Base-by-base conservation (phyloP, 2,113 vertebrate species). In the Tragelaphus strepsiceros region DNA sequence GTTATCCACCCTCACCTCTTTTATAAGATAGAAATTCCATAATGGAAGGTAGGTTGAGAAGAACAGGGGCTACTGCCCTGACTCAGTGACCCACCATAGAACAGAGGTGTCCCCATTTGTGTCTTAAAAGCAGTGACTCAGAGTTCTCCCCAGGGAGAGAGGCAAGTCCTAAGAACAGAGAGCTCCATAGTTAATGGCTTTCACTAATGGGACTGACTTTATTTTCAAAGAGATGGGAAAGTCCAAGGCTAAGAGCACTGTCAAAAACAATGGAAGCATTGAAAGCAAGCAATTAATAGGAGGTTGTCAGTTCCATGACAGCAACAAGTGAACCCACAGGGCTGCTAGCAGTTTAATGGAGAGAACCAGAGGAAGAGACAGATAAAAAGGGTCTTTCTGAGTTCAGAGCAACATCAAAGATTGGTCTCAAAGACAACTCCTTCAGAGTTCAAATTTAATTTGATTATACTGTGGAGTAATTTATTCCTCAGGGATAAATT, bases 381-480 rank as follows among this genome's bases (percentile, higher is more conserved):
- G 17, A 86, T 67, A 85, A 89, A 81, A 61, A 30, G 21, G 87
- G 39, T 26, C 5, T 80, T 96, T 26, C 5, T 58, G 19, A 15
- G 3, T 11, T 96, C 35, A 86, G 30, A 94, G 67, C 3, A 64
- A 26, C 39, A 62, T 93, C 64, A 90, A 93, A 90, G 32, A 28
- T 11, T 58, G 15, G 58, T 43, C 53, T 96, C 39, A 86, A 89
- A 89, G 51, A 43, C 22, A 80, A 62, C 10, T 15, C 15, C 35
- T 51, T 86, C 67, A 86, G 67, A 80, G 39, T 43, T 86, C 51
- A 94, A 90, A 80, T 96, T 85, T 58, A 96, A 80, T 80, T 96
- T 90, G 32, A n/a, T 86, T 53, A 90, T 59, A 67, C 39, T 90
- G 39, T 80, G 32, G 9, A 96, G 43, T 80, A 90, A 80, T 67